Conservation (phyloP, 2,797 vertebrate genomes). For the Mico argentatus region DNA sequence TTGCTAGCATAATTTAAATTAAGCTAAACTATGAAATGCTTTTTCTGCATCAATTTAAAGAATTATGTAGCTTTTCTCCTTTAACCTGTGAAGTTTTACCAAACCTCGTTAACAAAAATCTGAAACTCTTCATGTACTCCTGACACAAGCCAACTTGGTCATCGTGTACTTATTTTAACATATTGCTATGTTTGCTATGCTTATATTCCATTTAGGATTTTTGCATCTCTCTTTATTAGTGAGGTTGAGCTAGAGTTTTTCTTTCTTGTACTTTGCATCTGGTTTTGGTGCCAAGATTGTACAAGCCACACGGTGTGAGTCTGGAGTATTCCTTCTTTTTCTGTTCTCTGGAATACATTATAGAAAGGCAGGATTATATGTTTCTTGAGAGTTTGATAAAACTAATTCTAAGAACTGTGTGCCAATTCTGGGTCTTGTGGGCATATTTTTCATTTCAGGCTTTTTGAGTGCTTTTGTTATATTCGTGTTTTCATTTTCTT, state of each 20-base stretch:
- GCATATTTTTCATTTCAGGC: constrained; percentile 49
- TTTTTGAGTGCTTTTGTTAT: background rate
- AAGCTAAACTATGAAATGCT: background rate
- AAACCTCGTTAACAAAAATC: background rate
- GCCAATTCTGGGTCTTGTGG: background rate
- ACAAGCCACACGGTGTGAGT: background rate
- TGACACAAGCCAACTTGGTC: background rate
- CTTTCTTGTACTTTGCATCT: background rate
- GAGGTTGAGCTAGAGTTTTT: background rate
- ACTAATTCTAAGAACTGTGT: constrained; percentile 6
- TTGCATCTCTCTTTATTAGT: background rate
- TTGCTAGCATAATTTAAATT: constrained; percentile 6
- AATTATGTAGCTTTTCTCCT: background rate
- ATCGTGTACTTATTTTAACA: background rate
- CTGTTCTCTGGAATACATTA: background rate
- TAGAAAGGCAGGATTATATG: background rate
- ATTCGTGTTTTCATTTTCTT: constrained; percentile 22
- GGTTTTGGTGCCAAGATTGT: constrained; percentile 16
- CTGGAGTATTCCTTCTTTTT: background rate
- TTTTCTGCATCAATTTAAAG: background rate
- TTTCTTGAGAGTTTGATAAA: constrained; percentile 49
- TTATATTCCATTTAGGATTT: constrained; percentile 2
- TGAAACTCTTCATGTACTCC: background rate
- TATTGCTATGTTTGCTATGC: background rate
- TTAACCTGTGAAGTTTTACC: background rate